Evolutionary conservation across 2,113 vertebrate genomes (phyloP).

Genomic region (Hiodon alosoides): DNA sequence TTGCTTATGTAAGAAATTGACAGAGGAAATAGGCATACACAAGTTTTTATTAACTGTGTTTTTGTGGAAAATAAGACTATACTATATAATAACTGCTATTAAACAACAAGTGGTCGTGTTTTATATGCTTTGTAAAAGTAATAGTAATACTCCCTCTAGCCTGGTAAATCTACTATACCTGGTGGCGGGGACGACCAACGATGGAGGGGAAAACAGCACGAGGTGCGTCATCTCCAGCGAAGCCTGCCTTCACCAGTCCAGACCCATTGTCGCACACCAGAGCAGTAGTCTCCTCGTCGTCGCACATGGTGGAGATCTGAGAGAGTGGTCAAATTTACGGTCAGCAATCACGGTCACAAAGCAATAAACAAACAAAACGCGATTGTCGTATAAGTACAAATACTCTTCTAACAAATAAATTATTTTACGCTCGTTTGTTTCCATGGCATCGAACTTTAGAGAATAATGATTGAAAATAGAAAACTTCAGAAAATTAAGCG

Average conservation of each 20-base stretch:
- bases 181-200: slow-evolving; percentile 59
- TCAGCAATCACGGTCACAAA: neutral
- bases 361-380: too few relatives aligned
- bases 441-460: too few relatives aligned
- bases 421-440: too few relatives aligned
- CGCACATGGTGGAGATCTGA: slow-evolving; percentile 53
- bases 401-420: too few relatives aligned
- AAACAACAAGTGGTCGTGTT: too few relatives aligned
- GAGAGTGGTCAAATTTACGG: slow-evolving; percentile 23
- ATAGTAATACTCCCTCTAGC: neutral
- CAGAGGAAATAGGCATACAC: too few relatives aligned
- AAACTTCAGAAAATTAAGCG: too few relatives aligned
- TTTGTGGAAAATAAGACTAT: neutral
- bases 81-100: neutral
- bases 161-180: slow-evolving; percentile 42
- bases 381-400: too few relatives aligned
- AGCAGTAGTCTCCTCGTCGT: slow-evolving; percentile 57
- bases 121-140: too few relatives aligned
- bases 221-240: slow-evolving; percentile 60
- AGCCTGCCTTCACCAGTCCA: slow-evolving; percentile 59
- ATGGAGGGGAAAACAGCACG: slow-evolving; percentile 64
- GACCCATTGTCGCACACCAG: slow-evolving; percentile 61
- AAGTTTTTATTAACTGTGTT: too few relatives aligned
- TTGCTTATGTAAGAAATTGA: too few relatives aligned
- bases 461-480: too few relatives aligned